These are phyloP conservation scores for Emydocephalus ijimae DNA, from an alignment of 2,113 vertebrate species.

Conservation along the genomic window DNA sequence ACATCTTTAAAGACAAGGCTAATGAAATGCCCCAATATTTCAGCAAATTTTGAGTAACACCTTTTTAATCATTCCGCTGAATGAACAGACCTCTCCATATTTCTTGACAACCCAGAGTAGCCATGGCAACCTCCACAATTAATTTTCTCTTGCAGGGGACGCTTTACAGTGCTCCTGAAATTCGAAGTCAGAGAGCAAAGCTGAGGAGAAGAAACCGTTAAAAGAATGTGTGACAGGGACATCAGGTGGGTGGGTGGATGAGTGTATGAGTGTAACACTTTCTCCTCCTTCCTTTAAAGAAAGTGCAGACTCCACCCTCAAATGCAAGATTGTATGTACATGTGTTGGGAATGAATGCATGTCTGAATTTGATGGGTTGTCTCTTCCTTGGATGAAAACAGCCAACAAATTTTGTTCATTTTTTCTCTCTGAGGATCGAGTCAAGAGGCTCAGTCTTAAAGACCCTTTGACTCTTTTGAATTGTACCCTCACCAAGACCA, in stretches of 20 bases:
- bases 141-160: constrained; percentile 23
- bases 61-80: background rate
- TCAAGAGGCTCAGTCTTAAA: background rate
- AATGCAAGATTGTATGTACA: background rate
- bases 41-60: constrained; percentile 24
- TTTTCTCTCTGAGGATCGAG: background rate
- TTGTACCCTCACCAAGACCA: constrained; percentile 5
- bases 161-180: constrained; percentile 27
- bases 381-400: constrained; percentile 15
- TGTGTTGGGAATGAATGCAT: background rate
- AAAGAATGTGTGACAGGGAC: background rate
- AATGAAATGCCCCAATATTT: background rate
- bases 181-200: background rate
- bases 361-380: background rate
- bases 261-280: background rate
- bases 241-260: background rate
- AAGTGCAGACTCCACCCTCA: constrained; percentile 21
- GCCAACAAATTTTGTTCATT: constrained; percentile 18
- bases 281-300: background rate
- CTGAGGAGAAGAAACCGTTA: background rate
- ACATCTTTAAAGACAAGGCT: background rate
- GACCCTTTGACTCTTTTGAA: constrained; percentile 16
- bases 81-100: background rate
- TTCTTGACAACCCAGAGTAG: background rate
- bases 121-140: constrained; percentile 36